A percentile compares a stretch with the other conserved stretches of the same genome.
These are phyloP conservation scores for Heterocephalus glaber DNA, from an alignment of 2,113 vertebrate genomes.

Conservation along the genomic window DNA sequence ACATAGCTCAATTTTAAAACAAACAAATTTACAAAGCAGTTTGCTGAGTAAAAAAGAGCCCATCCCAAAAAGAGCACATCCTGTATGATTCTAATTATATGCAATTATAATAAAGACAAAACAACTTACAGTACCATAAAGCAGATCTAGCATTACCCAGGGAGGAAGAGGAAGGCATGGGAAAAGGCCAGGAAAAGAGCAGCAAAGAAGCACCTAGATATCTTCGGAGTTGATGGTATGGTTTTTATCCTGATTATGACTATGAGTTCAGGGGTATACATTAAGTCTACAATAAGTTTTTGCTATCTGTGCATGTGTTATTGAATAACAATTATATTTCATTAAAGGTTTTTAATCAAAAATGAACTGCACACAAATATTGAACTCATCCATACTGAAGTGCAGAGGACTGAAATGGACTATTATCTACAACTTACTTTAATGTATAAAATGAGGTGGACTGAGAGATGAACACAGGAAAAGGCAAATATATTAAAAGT, in stretches of 20 bases:
- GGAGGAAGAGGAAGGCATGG: neutral
- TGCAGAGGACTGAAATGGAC: neutral
- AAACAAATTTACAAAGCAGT: neutral
- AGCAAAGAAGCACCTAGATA: neutral
- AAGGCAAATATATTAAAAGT: neutral
- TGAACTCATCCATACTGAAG: neutral
- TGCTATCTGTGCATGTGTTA: neutral
- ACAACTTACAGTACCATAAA: neutral
- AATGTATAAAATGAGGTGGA: neutral
- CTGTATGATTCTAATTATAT: neutral
- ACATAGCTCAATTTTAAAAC: neutral
- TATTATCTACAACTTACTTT: neutral
- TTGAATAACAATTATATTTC: neutral
- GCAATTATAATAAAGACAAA: neutral
- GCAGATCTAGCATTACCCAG: neutral
- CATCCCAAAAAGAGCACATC: neutral
- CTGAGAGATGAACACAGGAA: neutral
- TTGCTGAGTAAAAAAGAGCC: neutral
- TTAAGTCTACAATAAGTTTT: neutral
- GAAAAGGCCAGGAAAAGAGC: neutral
- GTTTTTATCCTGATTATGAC: neutral
- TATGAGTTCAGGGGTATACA: neutral
- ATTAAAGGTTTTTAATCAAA: neutral
- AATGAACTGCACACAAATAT: neutral
- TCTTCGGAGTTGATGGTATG: neutral